Percentiles rank a stretch among this genome's conserved stretches.
Evolutionary conservation across 1,140 invertebrate species (phyloP).

Genomic region (Steinernema feltiae): DNA sequence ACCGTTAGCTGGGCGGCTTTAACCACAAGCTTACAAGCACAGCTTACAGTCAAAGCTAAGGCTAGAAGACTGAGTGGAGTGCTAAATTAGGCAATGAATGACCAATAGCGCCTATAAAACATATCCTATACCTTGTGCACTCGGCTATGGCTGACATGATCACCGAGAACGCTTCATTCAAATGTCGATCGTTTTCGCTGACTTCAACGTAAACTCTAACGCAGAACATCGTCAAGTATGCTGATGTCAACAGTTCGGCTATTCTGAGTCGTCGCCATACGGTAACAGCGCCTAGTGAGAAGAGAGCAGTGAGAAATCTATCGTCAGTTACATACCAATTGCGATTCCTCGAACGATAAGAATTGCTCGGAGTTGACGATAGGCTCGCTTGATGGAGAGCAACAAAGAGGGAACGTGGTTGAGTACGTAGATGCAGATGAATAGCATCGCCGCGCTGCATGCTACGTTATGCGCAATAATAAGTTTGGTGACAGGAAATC

Average conservation of each 20-base stretch:
- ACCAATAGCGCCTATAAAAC: background rate
- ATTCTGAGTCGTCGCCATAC: constrained; percentile 38
- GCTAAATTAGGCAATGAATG: constrained; percentile 21
- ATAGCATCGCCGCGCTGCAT: constrained; percentile 58
- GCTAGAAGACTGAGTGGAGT: constrained; percentile 63
- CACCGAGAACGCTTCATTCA: constrained; percentile 24
- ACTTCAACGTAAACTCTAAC: constrained; percentile 32
- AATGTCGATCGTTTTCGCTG: background rate
- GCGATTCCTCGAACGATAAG: constrained; percentile 28
- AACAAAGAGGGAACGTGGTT: constrained; percentile 61
- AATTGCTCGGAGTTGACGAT: constrained; percentile 35
- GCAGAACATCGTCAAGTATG: constrained; percentile 39
- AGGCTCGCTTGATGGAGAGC: constrained; percentile 58
- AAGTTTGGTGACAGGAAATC: constrained; percentile 59
- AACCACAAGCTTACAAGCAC: constrained; percentile 61
- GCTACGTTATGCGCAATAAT: constrained; percentile 62
- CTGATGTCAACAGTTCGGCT: constrained; percentile 33
- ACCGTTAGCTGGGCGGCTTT: constrained; percentile 61
- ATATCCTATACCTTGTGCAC: constrained; percentile 25
- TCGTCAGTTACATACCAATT: constrained; percentile 26
- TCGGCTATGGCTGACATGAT: constrained; percentile 34
- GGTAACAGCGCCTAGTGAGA: constrained; percentile 31
- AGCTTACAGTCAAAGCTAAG: constrained; percentile 63
- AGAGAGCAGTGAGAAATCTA: too few species aligned
- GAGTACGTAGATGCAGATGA: constrained; percentile 60